Evolutionary conservation across 2,888 invertebrate species (phyloP), one percentile per base, ranked within the genome.

Genomic region (Sericinus montela): DNA sequence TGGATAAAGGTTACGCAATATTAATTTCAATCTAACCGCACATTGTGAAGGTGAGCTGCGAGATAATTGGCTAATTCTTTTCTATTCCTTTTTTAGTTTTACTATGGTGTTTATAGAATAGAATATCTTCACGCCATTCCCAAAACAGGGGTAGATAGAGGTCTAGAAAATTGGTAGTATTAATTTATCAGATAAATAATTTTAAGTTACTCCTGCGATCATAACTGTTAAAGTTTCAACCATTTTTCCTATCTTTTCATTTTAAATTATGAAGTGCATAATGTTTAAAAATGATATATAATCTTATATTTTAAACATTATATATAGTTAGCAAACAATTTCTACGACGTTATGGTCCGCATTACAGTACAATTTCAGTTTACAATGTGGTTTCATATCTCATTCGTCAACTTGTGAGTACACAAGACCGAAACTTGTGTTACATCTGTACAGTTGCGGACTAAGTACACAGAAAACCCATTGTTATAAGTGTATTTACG

Each of bases 41-140:
- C 65, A 66, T 65, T 68, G 63, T 58, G 55, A 58, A 69, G 63
- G 69, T 69, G 62, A 55, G 61, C 56, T 60, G 53, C 40, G 59
- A 48, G 57, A 56, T 71, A 72, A 79, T 77, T 72, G 72, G 69
- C 59, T 65, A 69, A 73, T 75, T 68, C 58, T 70, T 72, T 68
- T 67, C 48, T 45, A 32, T 34, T n/a, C 19, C 7, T 13, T 19
- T 32, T 42, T 13, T 23, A 6, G 19, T 19, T 19, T 19, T 19
- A 19, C 2, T 19, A 5, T 19, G 2, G 19, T 19, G 19, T 19
- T 19, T 19, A 19, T n/a, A n/a, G n/a, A n/a, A n/a, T n/a, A n/a
- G n/a, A n/a, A n/a, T n/a, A n/a, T n/a, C n/a, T n/a, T n/a, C n/a
- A n/a, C n/a, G n/a, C n/a, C n/a, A n/a, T n/a, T n/a, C n/a, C n/a